These are phyloP conservation scores for Spialia ferax DNA, from an alignment of 2,888 invertebrate genomes.

Conservation along the genomic window DNA sequence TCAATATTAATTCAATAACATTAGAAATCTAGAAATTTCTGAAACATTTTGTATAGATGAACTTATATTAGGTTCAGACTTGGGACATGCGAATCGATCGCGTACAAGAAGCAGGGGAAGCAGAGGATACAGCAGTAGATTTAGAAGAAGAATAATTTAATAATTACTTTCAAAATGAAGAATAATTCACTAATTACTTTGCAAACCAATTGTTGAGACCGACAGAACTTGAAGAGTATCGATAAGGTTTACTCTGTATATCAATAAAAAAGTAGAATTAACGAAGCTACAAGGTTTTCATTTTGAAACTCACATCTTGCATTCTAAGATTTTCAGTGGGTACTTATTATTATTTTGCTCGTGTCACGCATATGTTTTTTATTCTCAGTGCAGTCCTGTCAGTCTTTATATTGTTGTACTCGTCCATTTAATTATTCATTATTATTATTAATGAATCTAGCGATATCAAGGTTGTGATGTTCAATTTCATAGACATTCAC, in stretches of 20 bases:
- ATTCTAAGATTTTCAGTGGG: no score
- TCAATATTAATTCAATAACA: no score
- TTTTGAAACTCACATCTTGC: not conserved
- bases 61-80: constrained; percentile 62
- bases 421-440: not conserved
- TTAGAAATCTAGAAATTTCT: constrained; percentile 11
- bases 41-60: constrained; percentile 57
- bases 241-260: not conserved
- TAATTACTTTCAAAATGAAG: no score
- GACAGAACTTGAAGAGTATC: constrained; percentile 18
- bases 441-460: constrained; percentile 5
- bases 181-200: not conserved
- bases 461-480: not conserved
- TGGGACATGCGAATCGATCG: constrained; percentile 47
- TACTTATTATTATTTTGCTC: no score
- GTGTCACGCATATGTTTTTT: not conserved
- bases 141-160: constrained; percentile 8
- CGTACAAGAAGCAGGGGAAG: constrained; percentile 41
- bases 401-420: constrained; percentile 26
- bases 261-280: no score
- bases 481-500: not conserved
- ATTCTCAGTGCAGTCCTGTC: constrained; percentile 19
- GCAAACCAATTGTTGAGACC: constrained; percentile 6
- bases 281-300: no score
- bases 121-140: constrained; percentile 55